Percentiles rank a stretch among this genome's conserved stretches.
Evolutionary conservation across 2,888 invertebrate genomes (phyloP).

Genomic region (Metellina segmentata): DNA sequence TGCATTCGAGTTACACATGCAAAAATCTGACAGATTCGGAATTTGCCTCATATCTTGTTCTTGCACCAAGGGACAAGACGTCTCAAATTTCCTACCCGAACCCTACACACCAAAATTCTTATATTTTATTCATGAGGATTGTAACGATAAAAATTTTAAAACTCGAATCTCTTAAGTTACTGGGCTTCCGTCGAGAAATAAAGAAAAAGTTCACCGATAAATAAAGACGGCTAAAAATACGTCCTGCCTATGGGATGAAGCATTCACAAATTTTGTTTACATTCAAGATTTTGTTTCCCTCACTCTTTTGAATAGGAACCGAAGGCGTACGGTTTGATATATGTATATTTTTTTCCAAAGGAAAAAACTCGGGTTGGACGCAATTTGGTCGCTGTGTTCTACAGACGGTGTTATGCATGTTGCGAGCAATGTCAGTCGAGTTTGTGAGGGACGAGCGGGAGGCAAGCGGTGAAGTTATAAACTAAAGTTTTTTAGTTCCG

Average conservation of each 20-base stretch:
- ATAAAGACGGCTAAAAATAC: conserved; percentile 42
- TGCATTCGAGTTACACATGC: conserved; percentile 38
- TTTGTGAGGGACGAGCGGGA: background rate
- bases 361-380: background rate
- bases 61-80: conserved; percentile 13
- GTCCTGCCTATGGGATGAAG: conserved; percentile 23
- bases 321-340: background rate
- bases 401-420: background rate
- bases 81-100: conserved; percentile 13
- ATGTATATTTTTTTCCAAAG: background rate
- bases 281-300: conserved; percentile 47
- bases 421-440: background rate
- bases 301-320: background rate
- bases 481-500: background rate
- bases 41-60: conserved; percentile 39
- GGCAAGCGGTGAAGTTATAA: background rate
- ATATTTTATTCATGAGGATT: conserved; percentile 64
- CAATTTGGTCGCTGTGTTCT: background rate
- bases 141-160: conserved; percentile 62
- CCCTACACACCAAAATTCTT: conserved; percentile 15
- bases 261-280: conserved; percentile 53
- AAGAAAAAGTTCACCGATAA: conserved; percentile 25
- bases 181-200: background rate
- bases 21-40: conserved; percentile 48
- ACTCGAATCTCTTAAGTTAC: conserved; percentile 47